Base-by-base conservation (phyloP, 2,797 vertebrate genomes). In the Centroberyx gerrardi region DNA sequence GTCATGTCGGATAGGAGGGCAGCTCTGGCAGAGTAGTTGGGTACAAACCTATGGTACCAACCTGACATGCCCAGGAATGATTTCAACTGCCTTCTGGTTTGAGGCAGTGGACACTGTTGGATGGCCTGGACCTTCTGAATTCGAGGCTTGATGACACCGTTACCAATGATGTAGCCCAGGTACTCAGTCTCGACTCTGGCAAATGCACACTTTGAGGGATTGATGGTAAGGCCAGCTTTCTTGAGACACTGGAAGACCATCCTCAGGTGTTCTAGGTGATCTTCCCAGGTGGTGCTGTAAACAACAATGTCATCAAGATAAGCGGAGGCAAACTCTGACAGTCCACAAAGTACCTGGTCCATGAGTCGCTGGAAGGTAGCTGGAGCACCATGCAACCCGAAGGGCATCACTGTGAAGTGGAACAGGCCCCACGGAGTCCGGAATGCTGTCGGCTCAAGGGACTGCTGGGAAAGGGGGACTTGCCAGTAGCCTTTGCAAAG, bases 161-260 rank as follows among this genome's bases (percentile, higher is more conserved):
- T 33, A 6, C 68, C n/a, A 2, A 63, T 65, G 15, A 65, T 1
- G 1, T 28, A 1, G 4, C 40, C 71, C 38, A 58, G 44, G 10
- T 49, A 65, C 8, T 73, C 52, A 1, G 61, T 73, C 14, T 58
- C 17, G 3, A 38, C 10, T 8, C 17, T 3, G 7, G 62, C 53
- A 40, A 58, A 65, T 9, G 49, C 29, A 3, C 53, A 73, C 22
- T 65, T 73, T 4, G 42, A 27, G 2, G 40, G 18, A 6, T 56
- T 73, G 2, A 65, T 8, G 3, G 53, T 66, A 8, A 66, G 54
- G 3, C 40, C 31, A 2, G 62, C 48, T 31, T 49, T 1, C 1
- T 62, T 38, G 14, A 64, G n/a, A 17, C 5, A 10, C 4, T 12
- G 51, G 51, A 72, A 8, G 1, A 69, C 44, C 2, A 5, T 4